Evolutionary conservation across 2,113 vertebrate species (phyloP), one percentile per base, ranked within the genome.

Genomic region (Pipa parva): DNA sequence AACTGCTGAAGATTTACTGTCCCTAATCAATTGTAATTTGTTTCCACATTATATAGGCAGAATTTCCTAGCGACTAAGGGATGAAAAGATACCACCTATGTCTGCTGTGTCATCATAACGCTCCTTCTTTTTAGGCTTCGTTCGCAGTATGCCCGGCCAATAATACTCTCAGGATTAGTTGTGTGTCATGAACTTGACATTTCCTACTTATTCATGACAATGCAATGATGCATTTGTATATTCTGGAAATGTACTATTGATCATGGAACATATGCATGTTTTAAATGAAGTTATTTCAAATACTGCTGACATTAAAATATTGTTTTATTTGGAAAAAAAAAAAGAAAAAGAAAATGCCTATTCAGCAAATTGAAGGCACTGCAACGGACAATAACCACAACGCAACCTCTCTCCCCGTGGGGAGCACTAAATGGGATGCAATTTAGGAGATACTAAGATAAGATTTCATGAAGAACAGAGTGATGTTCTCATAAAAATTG

Each of bases 311-410:
- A 27, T 24, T n/a, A 51, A 52, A 36, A 45, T 18, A 42, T 17
- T 21, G 17, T 37, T 27, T 65, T 10, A 3, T 24, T 27, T n/a
- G n/a, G n/a, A n/a, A n/a, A n/a, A n/a, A n/a, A n/a, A n/a, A n/a
- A n/a, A n/a, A n/a, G n/a, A n/a, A n/a, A n/a, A n/a, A 24, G 26
- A 31, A 55, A 55, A 3, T 18, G 13, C 25, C 18, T 6, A 55
- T 36, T 42, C 50, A 65, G 63, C 63, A 27, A 25, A 55, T 56
- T 31, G 29, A 22, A 37, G 18, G 24, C 4, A 17, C 60, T n/a
- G 62, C 10, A 24, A 17, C 37, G 37, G 29, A 17, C 22, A 27
- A 8, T 42, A 24, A 33, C 15, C 15, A 29, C 9, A 12, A 29
- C 10, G 48, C 24, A 52, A 52, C 24, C 45, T 63, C 29, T 22